These are phyloP conservation scores for Poeciliopsis presidionis DNA, from an alignment of 2,797 vertebrate species.

Conservation along the genomic window DNA sequence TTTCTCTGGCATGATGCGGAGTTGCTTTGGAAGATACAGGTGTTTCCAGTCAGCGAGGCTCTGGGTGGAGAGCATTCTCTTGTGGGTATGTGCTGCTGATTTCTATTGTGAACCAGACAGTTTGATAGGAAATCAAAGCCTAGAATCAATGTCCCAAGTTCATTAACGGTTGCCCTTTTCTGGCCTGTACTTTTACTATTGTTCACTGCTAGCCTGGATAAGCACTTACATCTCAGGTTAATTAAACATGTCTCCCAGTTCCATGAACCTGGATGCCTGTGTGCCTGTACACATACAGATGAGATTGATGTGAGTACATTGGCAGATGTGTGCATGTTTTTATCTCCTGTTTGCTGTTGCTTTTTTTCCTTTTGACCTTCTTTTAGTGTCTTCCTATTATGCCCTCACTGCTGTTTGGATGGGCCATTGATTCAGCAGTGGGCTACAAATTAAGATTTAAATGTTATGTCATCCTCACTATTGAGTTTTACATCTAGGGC, in stretches of 20 bases:
- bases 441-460: conserved; percentile 88
- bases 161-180: conserved; percentile 78
- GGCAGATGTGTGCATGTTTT: conserved; percentile 1
- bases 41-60: conserved; percentile 43
- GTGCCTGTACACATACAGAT: conserved; percentile 33
- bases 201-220: conserved; percentile 61
- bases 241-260: conserved; percentile 68
- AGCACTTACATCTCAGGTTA: conserved; percentile 66
- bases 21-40: conserved; percentile 35
- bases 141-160: conserved; percentile 78
- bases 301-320: conserved; percentile 17
- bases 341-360: conserved; percentile 12
- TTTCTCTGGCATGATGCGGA: conserved; percentile 7
- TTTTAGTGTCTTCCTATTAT: conserved; percentile 73
- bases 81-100: conserved; percentile 58
- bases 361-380: conserved; percentile 74
- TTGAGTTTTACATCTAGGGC: conserved; percentile 85
- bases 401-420: conserved; percentile 74
- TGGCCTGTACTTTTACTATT: conserved; percentile 65
- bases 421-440: conserved; percentile 78
- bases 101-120: conserved; percentile 66
- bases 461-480: conserved; percentile 81
- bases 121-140: conserved; percentile 80
- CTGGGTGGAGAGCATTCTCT: conserved; percentile 31
- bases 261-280: conserved; percentile 16